Evolutionary conservation across 2,113 vertebrate species (phyloP).

Genomic region (Helogale parvula): DNA sequence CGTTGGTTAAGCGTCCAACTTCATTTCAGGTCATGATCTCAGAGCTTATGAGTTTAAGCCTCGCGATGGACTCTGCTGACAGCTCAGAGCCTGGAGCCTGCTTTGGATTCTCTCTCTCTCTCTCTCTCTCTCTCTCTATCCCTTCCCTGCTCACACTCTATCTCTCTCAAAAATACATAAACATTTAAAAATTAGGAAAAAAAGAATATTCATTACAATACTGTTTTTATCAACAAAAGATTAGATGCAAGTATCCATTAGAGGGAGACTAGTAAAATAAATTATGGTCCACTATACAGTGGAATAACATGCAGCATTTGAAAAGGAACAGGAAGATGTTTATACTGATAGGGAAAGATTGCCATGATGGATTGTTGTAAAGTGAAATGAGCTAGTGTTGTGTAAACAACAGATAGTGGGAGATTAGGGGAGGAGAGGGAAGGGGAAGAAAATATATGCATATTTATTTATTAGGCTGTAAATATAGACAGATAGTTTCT

Average conservation of each 20-base stretch:
- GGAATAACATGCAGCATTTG: background rate
- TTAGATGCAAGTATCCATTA: background rate
- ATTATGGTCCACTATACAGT: background rate
- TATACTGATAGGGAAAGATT: background rate
- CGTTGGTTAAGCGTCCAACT: too few relatives aligned
- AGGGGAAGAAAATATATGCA: background rate
- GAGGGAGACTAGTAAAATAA: constrained; percentile 7
- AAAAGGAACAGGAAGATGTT: background rate
- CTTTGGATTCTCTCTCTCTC: too few relatives aligned
- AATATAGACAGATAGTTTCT: background rate
- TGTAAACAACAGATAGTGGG: background rate
- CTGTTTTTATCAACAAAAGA: constrained; percentile 14
- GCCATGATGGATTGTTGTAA: background rate
- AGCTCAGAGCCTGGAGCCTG: too few relatives aligned
- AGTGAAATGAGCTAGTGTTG: background rate
- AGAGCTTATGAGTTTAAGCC: too few relatives aligned
- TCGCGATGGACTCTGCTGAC: too few relatives aligned
- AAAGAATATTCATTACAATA: background rate
- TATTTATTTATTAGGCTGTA: background rate
- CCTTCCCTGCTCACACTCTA: too few relatives aligned
- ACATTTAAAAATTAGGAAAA: too few relatives aligned
- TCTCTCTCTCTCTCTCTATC: too few relatives aligned
- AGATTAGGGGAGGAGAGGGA: background rate
- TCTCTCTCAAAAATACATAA: too few relatives aligned
- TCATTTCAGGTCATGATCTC: too few relatives aligned